A percentile compares a stretch with the other conserved stretches of the same genome.
These are phyloP conservation scores for Sylvilagus bachmani DNA, from an alignment of 2,113 vertebrate genomes.

Conservation along the genomic window DNA sequence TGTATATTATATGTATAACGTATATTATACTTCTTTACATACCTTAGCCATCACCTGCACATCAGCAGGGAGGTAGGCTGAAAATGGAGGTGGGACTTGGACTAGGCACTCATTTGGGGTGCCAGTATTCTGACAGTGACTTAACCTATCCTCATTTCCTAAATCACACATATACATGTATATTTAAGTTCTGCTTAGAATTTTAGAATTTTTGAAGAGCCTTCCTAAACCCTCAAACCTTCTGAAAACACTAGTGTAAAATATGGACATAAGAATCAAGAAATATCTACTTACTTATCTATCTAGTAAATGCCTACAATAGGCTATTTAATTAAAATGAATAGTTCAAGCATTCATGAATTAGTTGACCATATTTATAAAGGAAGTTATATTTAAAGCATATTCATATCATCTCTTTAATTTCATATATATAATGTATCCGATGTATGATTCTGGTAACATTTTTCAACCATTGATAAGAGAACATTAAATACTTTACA, in stretches of 20 bases:
- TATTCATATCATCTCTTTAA: background rate
- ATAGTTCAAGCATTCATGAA: background rate
- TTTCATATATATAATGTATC: background rate
- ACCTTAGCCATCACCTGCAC: no score
- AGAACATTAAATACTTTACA: background rate
- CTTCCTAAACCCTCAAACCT: background rate
- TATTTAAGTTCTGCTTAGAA: background rate
- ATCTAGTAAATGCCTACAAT: background rate
- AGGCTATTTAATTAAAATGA: background rate
- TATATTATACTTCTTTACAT: no score
- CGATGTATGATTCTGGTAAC: background rate
- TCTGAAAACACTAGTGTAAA: background rate
- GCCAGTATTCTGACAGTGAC: no score
- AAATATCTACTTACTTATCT: background rate
- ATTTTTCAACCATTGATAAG: background rate
- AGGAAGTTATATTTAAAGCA: no score
- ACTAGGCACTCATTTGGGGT: no score
- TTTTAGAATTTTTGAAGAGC: slow-evolving; percentile 33
- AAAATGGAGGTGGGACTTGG: no score
- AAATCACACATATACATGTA: background rate
- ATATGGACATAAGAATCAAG: background rate
- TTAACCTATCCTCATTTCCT: background rate
- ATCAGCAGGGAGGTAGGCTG: no score
- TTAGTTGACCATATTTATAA: background rate
- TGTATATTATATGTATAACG: no score